Conservation (phyloP, 1,140 invertebrate species). For the Pseudoatta argentina region DNA sequence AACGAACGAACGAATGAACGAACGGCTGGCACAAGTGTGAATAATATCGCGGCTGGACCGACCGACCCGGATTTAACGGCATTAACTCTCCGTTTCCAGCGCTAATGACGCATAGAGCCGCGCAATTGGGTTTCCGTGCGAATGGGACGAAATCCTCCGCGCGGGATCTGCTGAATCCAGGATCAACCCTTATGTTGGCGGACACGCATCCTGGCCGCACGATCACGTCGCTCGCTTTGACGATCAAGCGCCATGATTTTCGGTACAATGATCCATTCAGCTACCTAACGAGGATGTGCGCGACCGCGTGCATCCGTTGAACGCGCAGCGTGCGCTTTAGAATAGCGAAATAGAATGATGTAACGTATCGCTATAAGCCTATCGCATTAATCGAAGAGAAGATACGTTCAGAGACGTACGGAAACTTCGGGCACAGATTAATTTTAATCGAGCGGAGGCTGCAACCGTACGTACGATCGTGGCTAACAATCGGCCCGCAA, state of each 20-base stretch:
- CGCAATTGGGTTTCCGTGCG: conserved; percentile 80
- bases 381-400: no score
- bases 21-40: conserved; percentile 63
- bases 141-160: conserved; percentile 68
- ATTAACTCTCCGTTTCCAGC: conserved; percentile 82
- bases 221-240: conserved; percentile 32
- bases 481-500: conserved; percentile 1
- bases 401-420: background rate
- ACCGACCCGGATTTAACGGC: conserved; percentile 80
- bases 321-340: background rate
- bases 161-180: conserved; percentile 57
- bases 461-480: background rate
- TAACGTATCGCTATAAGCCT: background rate
- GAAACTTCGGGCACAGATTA: background rate
- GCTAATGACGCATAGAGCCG: conserved; percentile 83
- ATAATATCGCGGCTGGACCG: conserved; percentile 79
- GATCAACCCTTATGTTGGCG: conserved; percentile 65
- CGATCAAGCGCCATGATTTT: conserved; percentile 64
- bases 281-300: background rate
- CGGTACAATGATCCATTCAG: conserved; percentile 73
- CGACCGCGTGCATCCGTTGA: background rate
- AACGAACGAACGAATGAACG: conserved; percentile 10
- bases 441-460: conserved; percentile 13
- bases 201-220: conserved; percentile 10
- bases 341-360: background rate